Conservation (phyloP, 2,888 invertebrate genomes). For the Campoplex nolae region DNA sequence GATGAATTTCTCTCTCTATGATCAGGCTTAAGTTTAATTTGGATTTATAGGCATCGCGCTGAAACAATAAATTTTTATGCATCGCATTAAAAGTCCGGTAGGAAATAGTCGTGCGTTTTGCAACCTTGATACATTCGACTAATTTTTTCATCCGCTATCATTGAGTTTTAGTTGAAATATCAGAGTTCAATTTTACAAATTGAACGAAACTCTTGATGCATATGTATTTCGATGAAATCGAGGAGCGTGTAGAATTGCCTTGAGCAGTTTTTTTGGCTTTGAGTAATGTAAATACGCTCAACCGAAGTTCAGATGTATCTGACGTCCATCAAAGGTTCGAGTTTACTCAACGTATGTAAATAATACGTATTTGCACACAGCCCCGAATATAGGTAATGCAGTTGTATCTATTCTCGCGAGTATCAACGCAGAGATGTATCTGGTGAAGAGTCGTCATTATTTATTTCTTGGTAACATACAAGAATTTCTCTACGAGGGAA, state of each 20-base stretch:
- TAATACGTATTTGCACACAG: not conserved
- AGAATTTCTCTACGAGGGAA: not conserved
- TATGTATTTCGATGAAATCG: not conserved
- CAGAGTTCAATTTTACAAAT: too few species aligned
- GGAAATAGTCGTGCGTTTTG: not conserved
- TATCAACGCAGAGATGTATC: not conserved
- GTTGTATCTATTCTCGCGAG: not conserved
- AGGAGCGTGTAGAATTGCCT: not conserved
- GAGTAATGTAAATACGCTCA: not conserved
- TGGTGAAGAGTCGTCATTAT: not conserved
- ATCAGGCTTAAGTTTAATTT: not conserved
- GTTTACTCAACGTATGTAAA: not conserved
- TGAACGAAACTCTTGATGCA: not conserved
- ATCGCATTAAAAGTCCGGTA: not conserved
- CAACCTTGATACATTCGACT: not conserved
- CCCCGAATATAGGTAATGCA: not conserved
- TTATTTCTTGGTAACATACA: not conserved
- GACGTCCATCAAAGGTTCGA: not conserved
- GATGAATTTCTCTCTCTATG: too few species aligned
- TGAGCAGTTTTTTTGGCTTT: not conserved
- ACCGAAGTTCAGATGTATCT: not conserved
- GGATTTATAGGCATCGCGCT: not conserved
- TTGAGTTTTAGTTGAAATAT: too few species aligned
- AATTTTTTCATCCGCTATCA: too few species aligned
- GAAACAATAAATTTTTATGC: not conserved